Percentiles rank a stretch among this genome's conserved stretches.
These are phyloP conservation scores for Hippopotamyrus pictus DNA, from an alignment of 2,797 vertebrate genomes.

Conservation along the genomic window DNA sequence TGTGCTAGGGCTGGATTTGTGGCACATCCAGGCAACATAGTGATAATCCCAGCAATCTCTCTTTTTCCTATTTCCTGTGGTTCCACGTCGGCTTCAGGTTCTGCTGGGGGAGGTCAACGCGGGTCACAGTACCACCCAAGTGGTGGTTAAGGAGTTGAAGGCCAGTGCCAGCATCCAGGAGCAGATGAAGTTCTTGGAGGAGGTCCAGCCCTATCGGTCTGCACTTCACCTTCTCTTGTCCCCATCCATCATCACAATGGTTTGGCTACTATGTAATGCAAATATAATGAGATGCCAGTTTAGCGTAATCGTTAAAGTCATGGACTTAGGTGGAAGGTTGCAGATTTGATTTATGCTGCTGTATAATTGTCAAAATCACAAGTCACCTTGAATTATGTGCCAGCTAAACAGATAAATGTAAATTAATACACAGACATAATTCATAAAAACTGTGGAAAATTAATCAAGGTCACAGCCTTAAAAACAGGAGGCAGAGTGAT, in stretches of 20 bases:
- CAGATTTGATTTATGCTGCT: not conserved
- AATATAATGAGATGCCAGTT: not conserved
- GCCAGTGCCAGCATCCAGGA: conserved; percentile 71
- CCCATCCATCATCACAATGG: not conserved
- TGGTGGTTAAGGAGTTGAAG: conserved; percentile 79
- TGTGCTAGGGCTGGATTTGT: not conserved
- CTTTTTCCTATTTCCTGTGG: not conserved
- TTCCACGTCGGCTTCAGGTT: conserved; percentile 52
- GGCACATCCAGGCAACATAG: not conserved
- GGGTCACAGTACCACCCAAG: conserved; percentile 67
- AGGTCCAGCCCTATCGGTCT: conserved; percentile 75
- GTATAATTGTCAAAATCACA: not conserved
- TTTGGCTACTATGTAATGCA: not conserved
- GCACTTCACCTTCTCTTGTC: not conserved
- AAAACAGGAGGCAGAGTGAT: not conserved
- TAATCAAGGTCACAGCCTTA: not conserved
- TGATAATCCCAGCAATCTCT: not conserved
- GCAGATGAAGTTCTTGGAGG: conserved; percentile 78
- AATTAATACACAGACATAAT: not conserved
- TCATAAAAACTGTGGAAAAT: not conserved
- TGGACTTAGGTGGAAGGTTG: not conserved
- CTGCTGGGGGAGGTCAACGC: conserved; percentile 75
- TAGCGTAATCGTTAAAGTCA: not conserved
- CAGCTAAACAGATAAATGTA: not conserved
- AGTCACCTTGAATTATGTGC: not conserved